These are phyloP conservation scores for Odontamblyopus lacepedii DNA, from an alignment of 2,797 vertebrate genomes.

Conservation along the genomic window DNA sequence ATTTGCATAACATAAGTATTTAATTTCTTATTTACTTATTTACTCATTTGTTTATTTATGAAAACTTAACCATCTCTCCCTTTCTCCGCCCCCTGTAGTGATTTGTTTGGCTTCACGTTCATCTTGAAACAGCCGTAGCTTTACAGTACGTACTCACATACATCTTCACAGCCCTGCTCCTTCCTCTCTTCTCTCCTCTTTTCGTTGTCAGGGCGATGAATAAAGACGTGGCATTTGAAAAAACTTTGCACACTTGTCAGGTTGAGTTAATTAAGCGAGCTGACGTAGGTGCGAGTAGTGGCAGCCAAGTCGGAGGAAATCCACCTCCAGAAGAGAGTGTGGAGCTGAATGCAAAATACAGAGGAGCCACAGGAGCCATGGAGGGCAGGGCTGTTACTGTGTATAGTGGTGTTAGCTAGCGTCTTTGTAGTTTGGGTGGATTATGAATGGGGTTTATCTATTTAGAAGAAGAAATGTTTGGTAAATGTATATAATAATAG, in stretches of 20 bases:
- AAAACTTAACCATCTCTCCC: background rate
- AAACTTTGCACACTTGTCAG: conserved; percentile 27
- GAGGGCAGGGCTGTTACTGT: conserved; percentile 8
- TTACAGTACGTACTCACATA: background rate
- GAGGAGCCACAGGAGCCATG: background rate
- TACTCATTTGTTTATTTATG: too few relatives aligned
- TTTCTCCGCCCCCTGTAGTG: background rate
- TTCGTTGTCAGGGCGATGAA: conserved; percentile 10
- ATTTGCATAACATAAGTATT: too few relatives aligned
- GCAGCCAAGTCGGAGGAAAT: conserved; percentile 35
- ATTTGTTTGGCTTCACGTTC: background rate
- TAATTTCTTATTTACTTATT: too few relatives aligned
- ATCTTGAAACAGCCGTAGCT: background rate
- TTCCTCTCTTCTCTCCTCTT: conserved; percentile 2
- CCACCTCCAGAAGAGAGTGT: conserved; percentile 25
- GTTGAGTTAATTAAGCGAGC: conserved; percentile 36
- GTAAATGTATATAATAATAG: background rate
- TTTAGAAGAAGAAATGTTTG: background rate
- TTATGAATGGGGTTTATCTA: background rate
- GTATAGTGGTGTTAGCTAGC: background rate
- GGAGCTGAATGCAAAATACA: conserved; percentile 23
- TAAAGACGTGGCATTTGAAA: conserved; percentile 27
- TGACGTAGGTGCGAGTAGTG: conserved; percentile 37
- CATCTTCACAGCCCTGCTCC: background rate
- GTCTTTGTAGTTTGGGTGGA: background rate